Evolutionary conservation across 2,113 vertebrate genomes (phyloP), one percentile per base, ranked within the genome.

Genomic region (Sorex fumeus): DNA sequence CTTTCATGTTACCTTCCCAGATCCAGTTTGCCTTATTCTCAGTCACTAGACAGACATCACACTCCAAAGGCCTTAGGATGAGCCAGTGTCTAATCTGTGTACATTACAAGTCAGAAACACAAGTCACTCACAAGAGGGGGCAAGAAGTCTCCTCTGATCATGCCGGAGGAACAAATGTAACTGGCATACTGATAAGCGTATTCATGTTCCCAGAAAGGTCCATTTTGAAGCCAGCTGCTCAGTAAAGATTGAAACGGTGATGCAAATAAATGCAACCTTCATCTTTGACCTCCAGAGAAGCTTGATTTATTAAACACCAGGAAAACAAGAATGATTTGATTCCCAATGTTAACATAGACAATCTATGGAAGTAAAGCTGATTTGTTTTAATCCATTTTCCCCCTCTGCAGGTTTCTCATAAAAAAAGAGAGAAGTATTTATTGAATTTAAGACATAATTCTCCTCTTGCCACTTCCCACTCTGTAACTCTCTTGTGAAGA

Each of bases 231-330:
- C 45, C n/a, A 92, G 16, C 16, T 47, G 27, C 64, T 11, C 25
- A 79, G 47, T 8, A 84, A 45, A 91, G 27, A 92, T 77, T 90
- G 32, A 78, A 85, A 80, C 76, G 47, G 43, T 91, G 72, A 87
- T 87, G 70, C 70, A 87, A 84, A 85, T 83, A 79, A 83, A 69
- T 25, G 72, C 32, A 1, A 64, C 23, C 71, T 88, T 77, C 62
- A 71, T 60, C 86, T 87, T 67, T 88, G 75, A 94, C 90, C 78
- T 82, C 75, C 7, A 75, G 43, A 78, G 67, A 82, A 76, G 18
- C 47, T 82, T 95, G 85, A 95, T 94, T 95, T 91, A 94, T 91
- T 76, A 93, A 75, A 30, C 53, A 30, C 7, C 9, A 93, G 62
- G 67, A 70, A 91, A 95, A 30, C 36, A 53, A 60, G 81, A 84